Percentiles rank a stretch among this genome's conserved stretches.
Conservation (phyloP, 2,113 vertebrate genomes). For the Suricata suricatta region DNA sequence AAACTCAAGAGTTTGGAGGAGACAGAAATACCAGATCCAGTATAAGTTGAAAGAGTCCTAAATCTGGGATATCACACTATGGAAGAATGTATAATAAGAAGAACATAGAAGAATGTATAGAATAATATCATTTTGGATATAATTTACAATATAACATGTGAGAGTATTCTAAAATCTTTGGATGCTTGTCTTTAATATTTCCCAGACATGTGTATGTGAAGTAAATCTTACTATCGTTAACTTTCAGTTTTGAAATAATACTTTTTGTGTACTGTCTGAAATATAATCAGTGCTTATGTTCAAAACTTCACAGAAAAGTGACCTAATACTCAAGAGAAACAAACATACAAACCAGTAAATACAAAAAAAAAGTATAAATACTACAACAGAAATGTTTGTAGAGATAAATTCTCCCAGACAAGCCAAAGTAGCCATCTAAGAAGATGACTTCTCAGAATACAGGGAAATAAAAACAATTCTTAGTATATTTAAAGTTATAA, state of each 20-base stretch:
- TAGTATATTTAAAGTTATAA: neutral
- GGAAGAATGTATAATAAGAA: neutral
- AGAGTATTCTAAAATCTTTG: neutral
- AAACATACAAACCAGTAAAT: neutral
- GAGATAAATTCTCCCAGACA: neutral
- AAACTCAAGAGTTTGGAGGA: neutral
- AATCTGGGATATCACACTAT: neutral
- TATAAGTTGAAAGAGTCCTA: neutral
- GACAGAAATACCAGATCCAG: neutral
- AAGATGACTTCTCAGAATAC: neutral
- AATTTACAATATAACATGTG: neutral
- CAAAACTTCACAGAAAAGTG: neutral
- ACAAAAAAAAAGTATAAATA: neutral
- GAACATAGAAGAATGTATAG: neutral
- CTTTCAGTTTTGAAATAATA: neutral
- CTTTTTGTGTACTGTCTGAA: neutral
- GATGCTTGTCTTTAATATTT: neutral
- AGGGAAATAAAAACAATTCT: neutral
- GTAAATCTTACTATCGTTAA: neutral
- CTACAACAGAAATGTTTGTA: neutral
- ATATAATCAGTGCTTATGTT: neutral
- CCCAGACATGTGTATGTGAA: neutral
- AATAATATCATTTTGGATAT: neutral
- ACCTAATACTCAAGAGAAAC: neutral
- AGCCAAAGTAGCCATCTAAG: neutral